Conservation (phyloP, 2,113 vertebrate species). For the Narcine bancroftii region DNA sequence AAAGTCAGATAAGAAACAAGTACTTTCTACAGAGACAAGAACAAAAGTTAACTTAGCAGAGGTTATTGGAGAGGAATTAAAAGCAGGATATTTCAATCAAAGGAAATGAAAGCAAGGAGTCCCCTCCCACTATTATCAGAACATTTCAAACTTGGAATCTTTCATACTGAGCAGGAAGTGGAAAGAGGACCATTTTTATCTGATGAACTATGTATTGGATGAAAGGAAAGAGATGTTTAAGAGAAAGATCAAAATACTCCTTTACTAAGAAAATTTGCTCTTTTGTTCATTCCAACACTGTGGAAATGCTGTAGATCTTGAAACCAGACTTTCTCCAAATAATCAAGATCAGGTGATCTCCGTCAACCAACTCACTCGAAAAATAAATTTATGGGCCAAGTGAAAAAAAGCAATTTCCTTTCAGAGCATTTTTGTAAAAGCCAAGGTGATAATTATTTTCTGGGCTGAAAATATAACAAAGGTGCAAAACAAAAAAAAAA, state of each 20-base stretch:
- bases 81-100: not conserved
- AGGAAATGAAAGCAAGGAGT: not conserved
- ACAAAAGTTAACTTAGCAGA: not conserved
- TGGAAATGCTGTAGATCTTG: not conserved
- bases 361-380: too few relatives aligned
- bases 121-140: not conserved
- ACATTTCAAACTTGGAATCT: not conserved
- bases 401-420: too few relatives aligned
- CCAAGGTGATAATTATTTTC: not conserved
- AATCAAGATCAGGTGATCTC: not conserved
- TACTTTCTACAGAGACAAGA: not conserved
- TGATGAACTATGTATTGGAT: too few relatives aligned
- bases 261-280: not conserved
- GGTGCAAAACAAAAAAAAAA: not conserved
- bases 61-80: not conserved
- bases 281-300: not conserved
- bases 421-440: too few relatives aligned
- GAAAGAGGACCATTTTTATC: not conserved
- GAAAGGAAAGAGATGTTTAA: not conserved
- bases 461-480: not conserved
- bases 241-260: not conserved
- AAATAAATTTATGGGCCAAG: too few relatives aligned
- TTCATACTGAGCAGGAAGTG: not conserved
- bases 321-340: not conserved
- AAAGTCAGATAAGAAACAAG: not conserved